Percentiles rank a stretch among this genome's conserved stretches.
Conservation (phyloP, 2,113 vertebrate genomes). For the Semnornis frantzii region DNA sequence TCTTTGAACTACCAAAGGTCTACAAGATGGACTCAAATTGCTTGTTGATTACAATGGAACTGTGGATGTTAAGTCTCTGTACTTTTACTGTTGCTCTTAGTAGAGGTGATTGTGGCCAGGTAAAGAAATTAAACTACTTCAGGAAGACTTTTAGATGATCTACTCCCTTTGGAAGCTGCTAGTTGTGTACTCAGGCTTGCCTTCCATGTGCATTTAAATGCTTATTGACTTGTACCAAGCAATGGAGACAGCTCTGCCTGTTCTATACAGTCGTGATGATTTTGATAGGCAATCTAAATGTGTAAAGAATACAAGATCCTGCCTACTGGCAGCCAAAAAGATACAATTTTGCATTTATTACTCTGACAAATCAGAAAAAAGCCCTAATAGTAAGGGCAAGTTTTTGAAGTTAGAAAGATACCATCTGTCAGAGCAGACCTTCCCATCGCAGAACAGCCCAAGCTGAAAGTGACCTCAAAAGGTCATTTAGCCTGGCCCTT, state of each 20-base stretch:
- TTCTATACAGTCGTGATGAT: constrained; percentile 13
- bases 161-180: background rate
- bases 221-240: background rate
- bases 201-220: background rate
- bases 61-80: background rate
- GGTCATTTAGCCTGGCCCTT: background rate
- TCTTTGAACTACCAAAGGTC: background rate
- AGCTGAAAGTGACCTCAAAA: background rate
- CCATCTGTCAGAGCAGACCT: background rate
- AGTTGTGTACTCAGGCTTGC: background rate
- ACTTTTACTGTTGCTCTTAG: background rate
- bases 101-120: background rate
- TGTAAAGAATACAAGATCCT: constrained; percentile 15
- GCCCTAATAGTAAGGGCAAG: background rate
- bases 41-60: background rate
- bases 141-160: background rate
- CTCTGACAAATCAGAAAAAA: background rate
- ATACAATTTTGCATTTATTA: constrained; percentile 5
- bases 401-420: background rate
- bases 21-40: background rate
- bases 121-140: background rate
- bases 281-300: constrained; percentile 3
- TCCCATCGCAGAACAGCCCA: background rate
- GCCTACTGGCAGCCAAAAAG: background rate
- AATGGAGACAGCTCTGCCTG: background rate